Evolutionary conservation across 2,888 invertebrate genomes (phyloP).

Genomic region (Neuroscelio doddi): DNA sequence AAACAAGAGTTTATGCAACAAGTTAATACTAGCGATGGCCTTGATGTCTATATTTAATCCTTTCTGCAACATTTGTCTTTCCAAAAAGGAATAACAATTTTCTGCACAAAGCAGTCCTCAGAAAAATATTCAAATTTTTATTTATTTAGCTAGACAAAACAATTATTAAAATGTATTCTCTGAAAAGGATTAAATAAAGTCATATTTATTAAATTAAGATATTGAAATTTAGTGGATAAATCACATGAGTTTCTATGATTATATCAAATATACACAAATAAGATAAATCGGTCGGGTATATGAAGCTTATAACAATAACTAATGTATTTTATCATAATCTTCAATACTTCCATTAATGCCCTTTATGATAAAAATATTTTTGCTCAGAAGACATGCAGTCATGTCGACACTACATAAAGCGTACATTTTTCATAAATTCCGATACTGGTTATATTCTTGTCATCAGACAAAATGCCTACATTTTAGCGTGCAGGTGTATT

Average conservation of each 20-base stretch:
- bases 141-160: no score
- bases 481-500: no score
- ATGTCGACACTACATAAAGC: slow-evolving; percentile 26
- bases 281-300: slow-evolving; percentile 18
- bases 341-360: slow-evolving; percentile 36
- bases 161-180: neutral
- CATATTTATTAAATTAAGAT: slow-evolving; percentile 21
- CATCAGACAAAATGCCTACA: neutral
- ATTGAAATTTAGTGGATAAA: slow-evolving; percentile 22
- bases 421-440: slow-evolving; percentile 8
- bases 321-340: slow-evolving; percentile 24
- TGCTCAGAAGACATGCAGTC: slow-evolving; percentile 37
- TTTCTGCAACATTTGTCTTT: slow-evolving; percentile 11
- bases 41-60: slow-evolving; percentile 42
- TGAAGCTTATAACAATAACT: slow-evolving; percentile 33
- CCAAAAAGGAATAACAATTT: neutral
- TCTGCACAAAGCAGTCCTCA: neutral
- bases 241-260: slow-evolving; percentile 25
- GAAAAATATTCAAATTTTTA: neutral
- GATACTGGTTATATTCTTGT: neutral
- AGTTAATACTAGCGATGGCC: slow-evolving; percentile 38
- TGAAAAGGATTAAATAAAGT: slow-evolving; percentile 39
- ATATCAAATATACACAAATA: slow-evolving; percentile 7
- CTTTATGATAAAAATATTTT: slow-evolving; percentile 9
- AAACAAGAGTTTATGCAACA: slow-evolving; percentile 42